A percentile compares a stretch with the other conserved stretches of the same genome.
These are phyloP conservation scores for Pristionchus maxplancki DNA, from an alignment of 2,888 invertebrate genomes.

Conservation along the genomic window DNA sequence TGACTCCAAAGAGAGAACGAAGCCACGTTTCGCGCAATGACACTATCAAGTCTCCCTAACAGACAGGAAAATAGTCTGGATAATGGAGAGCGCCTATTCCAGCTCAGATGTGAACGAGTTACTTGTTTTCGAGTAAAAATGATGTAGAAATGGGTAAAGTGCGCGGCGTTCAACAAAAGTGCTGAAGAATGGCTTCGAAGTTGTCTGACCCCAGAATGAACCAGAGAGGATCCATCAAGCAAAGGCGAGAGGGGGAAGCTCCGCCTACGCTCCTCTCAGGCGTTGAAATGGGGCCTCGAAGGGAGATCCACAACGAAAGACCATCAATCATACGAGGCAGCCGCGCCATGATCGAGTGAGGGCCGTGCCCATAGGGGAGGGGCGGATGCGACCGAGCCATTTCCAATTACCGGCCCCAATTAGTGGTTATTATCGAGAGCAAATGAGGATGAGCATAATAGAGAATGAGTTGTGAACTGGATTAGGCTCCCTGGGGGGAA, in stretches of 20 bases:
- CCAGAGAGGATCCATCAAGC: slow-evolving; percentile 12
- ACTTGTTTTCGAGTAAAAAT: not conserved
- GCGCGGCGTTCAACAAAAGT: not conserved
- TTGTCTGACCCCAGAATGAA: slow-evolving; percentile 26
- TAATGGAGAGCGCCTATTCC: too few relatives aligned
- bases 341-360: slow-evolving; percentile 1
- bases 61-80: too few relatives aligned
- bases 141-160: not conserved
- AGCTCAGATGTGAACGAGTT: too few relatives aligned
- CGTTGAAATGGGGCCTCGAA: not conserved
- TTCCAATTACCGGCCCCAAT: not conserved
- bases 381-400: not conserved
- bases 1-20: not conserved
- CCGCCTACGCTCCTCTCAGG: not conserved
- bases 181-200: not conserved
- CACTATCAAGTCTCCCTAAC: too few relatives aligned
- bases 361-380: not conserved
- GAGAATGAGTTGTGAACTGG: not conserved
- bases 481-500: not conserved
- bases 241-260: not conserved
- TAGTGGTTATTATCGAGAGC: not conserved
- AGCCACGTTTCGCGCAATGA: not conserved
- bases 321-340: not conserved
- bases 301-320: not conserved
- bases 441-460: not conserved